Conservation (phyloP, 2,797 vertebrate species). For the Hippocampus kuda region DNA sequence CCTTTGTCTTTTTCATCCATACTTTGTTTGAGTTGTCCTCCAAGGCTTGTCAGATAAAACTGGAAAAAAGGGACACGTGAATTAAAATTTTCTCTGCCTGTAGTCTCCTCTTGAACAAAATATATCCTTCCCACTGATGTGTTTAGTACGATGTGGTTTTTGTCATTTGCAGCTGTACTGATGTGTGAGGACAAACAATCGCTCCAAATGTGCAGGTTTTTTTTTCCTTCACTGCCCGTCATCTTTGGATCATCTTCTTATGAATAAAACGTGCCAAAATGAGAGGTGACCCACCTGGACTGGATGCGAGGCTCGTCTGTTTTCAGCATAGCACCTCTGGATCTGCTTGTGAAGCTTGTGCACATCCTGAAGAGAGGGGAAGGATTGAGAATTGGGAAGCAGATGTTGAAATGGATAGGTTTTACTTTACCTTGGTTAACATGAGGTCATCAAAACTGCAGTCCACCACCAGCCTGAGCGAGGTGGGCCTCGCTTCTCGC, state of each 20-base stretch:
- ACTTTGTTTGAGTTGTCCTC: slow-evolving; percentile 85
- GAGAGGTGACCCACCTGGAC: slow-evolving; percentile 71
- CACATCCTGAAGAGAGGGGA: slow-evolving; percentile 70
- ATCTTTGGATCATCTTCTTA: neutral
- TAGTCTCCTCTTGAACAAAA: neutral
- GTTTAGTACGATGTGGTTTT: neutral
- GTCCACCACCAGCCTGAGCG: slow-evolving; percentile 82
- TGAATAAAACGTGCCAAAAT: neutral
- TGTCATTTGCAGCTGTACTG: no score
- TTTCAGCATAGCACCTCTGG: slow-evolving; percentile 92
- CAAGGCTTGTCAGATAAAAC: slow-evolving; percentile 90
- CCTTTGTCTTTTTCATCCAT: slow-evolving; percentile 96
- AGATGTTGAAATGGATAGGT: neutral
- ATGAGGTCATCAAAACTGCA: slow-evolving; percentile 92
- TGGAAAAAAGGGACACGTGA: slow-evolving; percentile 35
- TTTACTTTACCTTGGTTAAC: slow-evolving; percentile 84
- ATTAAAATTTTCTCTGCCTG: neutral
- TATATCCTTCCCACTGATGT: neutral
- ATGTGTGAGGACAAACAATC: neutral
- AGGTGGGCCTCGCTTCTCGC: slow-evolving; percentile 39
- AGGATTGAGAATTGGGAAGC: neutral
- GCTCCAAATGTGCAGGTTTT: neutral
- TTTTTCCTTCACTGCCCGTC: neutral
- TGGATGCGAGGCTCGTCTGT: slow-evolving; percentile 79
- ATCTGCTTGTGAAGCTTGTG: slow-evolving; percentile 97